Base-by-base conservation (phyloP, 2,113 vertebrate genomes). In the Upupa epops region DNA sequence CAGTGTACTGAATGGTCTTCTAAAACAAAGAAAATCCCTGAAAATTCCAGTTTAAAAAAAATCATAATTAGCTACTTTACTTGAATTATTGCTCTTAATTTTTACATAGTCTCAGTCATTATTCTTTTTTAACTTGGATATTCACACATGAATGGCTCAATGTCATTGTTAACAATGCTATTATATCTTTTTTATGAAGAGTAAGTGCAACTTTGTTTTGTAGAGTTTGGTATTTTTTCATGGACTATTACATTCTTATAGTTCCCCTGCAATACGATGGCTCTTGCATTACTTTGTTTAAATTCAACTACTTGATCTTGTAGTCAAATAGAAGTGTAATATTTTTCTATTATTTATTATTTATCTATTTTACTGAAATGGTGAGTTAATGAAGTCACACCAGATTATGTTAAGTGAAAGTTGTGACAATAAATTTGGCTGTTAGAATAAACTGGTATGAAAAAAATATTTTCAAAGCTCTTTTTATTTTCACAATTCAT, bases 261-360 rank as follows among this genome's bases (percentile, higher is more conserved):
- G 59, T 28, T 29, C 45, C 60, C 42, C 26, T 90, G 51, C 7
- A 13, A 46, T 73, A 64, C 45, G 29, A 26, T 64, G 63, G 72
- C 40, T 85, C 48, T 77, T 75, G 54, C 46, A 40, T 60, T 88
- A 80, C 48, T 81, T 92, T 80, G 21, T 91, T 76, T 70, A 73
- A 93, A 86, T 55, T 60, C 60, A 88, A 42, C 66, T 89, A 37
- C 46, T 88, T 80, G 49, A 92, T 46, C n/a, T 40, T 64, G 40
- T 69, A 77, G 56, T 83, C 75, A 83, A 85, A 71, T 18, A 51
- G 31, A 89, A 90, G 63, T 70, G 76, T 88, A 58, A 20, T 89
- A 86, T 90, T 88, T 91, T 90, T n/a, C n/a, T n/a, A n/a, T n/a
- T 95, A 90, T 88, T 88, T 65, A 32, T 51, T 65, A 83, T 45